A percentile compares a stretch with the other conserved stretches of the same genome.
These are phyloP conservation scores for Sebastes jordani DNA, from an alignment of 2,797 vertebrate species.

Conservation along the genomic window DNA sequence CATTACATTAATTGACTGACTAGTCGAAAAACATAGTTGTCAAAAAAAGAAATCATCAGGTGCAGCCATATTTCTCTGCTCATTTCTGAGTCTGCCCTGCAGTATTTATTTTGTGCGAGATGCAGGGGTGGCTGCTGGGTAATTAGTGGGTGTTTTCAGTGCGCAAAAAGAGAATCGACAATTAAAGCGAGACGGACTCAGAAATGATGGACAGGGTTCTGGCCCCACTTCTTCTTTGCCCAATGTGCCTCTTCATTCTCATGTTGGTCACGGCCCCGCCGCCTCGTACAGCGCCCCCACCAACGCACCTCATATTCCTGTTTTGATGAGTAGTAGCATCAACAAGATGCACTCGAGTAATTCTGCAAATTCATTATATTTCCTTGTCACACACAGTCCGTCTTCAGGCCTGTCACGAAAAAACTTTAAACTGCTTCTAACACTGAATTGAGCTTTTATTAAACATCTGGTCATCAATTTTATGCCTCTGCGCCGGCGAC, in stretches of 20 bases:
- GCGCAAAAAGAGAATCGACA: background rate
- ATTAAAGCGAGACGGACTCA: slow-evolving; percentile 1
- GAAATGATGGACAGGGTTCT: background rate
- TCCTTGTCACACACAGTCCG: background rate
- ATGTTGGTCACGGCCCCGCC: background rate
- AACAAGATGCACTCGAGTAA: background rate
- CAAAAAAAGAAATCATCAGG: background rate
- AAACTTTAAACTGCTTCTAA: background rate
- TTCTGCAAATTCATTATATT: background rate
- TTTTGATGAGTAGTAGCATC: background rate
- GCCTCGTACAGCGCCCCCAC: background rate
- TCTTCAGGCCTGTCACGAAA: background rate
- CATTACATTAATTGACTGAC: too few relatives aligned
- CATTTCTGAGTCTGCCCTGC: background rate
- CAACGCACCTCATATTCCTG: background rate
- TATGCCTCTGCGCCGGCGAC: too few relatives aligned
- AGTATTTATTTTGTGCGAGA: slow-evolving; percentile 25
- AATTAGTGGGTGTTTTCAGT: slow-evolving; percentile 54
- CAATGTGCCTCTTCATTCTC: background rate
- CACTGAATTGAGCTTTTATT: background rate
- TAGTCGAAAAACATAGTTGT: too few relatives aligned
- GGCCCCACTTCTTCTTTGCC: background rate
- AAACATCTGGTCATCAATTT: background rate
- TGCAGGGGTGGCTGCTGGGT: slow-evolving; percentile 21
- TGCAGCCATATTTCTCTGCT: background rate